Evolutionary conservation across 2,888 invertebrate genomes (phyloP).

Genomic region (Phoronis australis): DNA sequence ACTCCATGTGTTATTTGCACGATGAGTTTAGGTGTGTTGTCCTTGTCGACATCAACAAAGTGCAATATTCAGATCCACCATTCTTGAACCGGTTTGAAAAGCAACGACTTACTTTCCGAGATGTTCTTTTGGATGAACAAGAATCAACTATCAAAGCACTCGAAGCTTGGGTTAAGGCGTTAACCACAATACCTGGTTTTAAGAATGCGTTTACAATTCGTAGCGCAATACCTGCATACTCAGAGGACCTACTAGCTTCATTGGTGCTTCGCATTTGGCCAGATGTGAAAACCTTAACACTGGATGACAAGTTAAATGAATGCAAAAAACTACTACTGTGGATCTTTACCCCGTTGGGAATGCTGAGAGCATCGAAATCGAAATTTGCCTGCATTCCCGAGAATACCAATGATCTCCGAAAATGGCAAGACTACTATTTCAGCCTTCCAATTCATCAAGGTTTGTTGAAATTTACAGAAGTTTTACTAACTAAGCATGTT

Average conservation of each 20-base stretch:
- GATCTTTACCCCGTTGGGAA: constrained; percentile 4
- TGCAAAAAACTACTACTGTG: constrained; percentile 3
- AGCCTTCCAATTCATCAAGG: constrained; percentile 5
- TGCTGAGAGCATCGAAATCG: constrained; percentile 2
- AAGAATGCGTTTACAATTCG: not conserved
- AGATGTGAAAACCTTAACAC: not conserved
- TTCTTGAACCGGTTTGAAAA: constrained; percentile 22
- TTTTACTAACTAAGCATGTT: not conserved
- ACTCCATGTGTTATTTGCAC: constrained; percentile 13
- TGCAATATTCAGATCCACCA: constrained; percentile 14
- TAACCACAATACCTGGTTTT: not conserved
- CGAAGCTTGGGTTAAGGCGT: not conserved
- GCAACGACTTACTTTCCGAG: constrained; percentile 18
- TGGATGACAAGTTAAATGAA: not conserved
- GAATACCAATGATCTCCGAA: not conserved
- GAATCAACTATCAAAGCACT: not conserved
- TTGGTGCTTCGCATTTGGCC: not conserved
- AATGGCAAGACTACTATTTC: constrained; percentile 1
- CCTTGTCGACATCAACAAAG: constrained; percentile 9
- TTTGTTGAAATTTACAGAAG: not conserved
- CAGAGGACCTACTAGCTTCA: not conserved
- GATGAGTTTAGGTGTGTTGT: constrained; percentile 15
- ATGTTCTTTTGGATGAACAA: constrained; percentile 2
- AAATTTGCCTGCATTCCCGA: too few species aligned
- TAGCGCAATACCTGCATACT: constrained; percentile 2